Evolutionary conservation across 2,888 invertebrate species (phyloP).

Genomic region (Agrotis clavis): DNA sequence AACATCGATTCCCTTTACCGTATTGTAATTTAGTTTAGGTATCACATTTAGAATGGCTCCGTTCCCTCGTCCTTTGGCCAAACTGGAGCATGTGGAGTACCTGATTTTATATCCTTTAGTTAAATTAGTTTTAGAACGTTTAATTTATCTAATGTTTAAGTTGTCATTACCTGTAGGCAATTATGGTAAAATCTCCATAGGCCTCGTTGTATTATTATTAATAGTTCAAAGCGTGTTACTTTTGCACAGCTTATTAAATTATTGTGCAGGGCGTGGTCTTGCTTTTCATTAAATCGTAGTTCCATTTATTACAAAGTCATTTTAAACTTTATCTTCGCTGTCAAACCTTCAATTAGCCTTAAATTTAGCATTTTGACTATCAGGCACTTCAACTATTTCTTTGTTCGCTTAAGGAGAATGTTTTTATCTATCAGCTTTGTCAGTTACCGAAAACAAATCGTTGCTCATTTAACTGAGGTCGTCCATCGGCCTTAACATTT

Average conservation of each 20-base stretch:
- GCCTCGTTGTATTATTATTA: background rate
- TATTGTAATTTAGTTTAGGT: slow-evolving; percentile 68
- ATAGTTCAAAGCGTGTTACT: background rate
- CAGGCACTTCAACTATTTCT: slow-evolving; percentile 22
- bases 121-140: slow-evolving; percentile 55
- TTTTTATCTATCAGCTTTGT: slow-evolving; percentile 41
- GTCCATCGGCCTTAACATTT: slow-evolving; percentile 59
- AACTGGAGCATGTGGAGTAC: slow-evolving; percentile 70
- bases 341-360: slow-evolving; percentile 5
- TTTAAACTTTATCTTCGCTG: background rate
- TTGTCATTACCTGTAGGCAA: slow-evolving; percentile 9
- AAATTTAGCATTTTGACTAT: background rate
- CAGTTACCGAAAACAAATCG: slow-evolving; percentile 40
- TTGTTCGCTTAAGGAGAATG: slow-evolving; percentile 49
- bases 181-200: background rate
- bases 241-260: background rate
- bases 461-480: slow-evolving; percentile 46
- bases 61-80: slow-evolving; percentile 73
- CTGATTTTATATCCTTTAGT: slow-evolving; percentile 73
- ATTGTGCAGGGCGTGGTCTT: background rate
- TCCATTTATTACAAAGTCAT: background rate
- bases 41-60: slow-evolving; percentile 71
- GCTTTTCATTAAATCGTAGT: background rate
- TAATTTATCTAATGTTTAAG: slow-evolving; percentile 37
- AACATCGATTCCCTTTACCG: slow-evolving; percentile 70